phyloP scores from a whole-genome alignment of 2,797 vertebrate species.

The Pipistrellus pygmaeus region DNA sequence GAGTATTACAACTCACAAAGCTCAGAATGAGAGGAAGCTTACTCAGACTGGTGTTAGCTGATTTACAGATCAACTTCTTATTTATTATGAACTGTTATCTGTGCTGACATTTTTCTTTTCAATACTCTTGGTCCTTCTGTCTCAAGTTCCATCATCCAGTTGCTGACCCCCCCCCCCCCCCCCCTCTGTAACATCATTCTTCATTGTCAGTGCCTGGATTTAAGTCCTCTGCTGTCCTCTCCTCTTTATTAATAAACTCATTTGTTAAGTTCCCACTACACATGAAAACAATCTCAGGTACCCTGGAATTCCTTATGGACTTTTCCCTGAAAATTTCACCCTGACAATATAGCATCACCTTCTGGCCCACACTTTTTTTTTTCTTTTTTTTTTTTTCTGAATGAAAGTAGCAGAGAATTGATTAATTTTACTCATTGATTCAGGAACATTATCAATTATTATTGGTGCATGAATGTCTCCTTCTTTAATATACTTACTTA shows the following conservation, averaged over 20 bases:
- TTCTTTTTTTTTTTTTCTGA: neutral
- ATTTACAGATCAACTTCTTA: conserved; percentile 61
- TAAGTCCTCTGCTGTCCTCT: neutral
- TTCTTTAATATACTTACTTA: neutral
- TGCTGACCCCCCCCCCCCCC: no score
- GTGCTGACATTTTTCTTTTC: neutral
- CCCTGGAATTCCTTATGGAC: neutral
- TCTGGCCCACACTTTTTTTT: accelerated
- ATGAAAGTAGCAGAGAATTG: neutral
- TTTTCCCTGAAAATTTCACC: neutral
- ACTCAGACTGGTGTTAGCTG: neutral
- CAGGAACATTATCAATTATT: neutral
- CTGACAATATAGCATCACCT: neutral
- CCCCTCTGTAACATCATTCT: neutral
- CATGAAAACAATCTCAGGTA: neutral
- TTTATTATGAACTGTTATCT: conserved; percentile 23
- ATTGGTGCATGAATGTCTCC: neutral
- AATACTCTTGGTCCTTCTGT: neutral
- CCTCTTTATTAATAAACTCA: neutral
- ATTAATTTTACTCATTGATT: neutral
- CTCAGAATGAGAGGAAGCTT: neutral
- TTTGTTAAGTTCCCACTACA: neutral
- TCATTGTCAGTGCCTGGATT: neutral
- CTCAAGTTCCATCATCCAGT: neutral
- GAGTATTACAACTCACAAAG: neutral